Percentiles rank a stretch among this genome's conserved stretches.
Evolutionary conservation across 64 coral and sea anemone species (phyloP).

Genomic region (Montipora capricornis): DNA sequence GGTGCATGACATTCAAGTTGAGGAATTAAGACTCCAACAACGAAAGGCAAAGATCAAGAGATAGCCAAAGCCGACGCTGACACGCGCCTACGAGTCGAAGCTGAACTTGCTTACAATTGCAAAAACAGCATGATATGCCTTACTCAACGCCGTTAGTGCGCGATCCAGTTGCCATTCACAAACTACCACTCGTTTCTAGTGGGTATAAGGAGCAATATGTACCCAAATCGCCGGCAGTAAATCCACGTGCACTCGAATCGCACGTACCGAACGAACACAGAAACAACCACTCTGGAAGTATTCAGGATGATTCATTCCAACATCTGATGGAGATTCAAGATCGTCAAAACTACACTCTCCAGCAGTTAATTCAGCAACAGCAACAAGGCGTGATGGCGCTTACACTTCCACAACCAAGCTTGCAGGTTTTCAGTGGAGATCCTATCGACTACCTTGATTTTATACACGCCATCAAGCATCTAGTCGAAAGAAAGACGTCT

Average conservation of each 20-base stretch:
- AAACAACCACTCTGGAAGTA: not conserved
- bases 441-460: slow-evolving; percentile 59
- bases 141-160: not conserved
- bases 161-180: not conserved
- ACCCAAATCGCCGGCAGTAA: not conserved
- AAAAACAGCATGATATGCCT: not conserved
- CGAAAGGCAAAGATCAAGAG: slow-evolving; percentile 3
- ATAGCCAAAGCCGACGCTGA: slow-evolving; percentile 7
- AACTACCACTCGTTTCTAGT: not conserved
- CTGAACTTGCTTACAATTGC: not conserved
- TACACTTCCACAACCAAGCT: slow-evolving; percentile 43
- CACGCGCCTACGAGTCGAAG: not conserved
- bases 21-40: slow-evolving; percentile 54
- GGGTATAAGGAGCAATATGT: not conserved
- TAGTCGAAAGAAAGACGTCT: slow-evolving; percentile 57
- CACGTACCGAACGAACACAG: not conserved
- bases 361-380: slow-evolving; percentile 37
- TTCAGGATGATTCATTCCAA: slow-evolving; percentile 14
- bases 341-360: slow-evolving; percentile 21
- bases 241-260: not conserved
- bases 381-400: not conserved
- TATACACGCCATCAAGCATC: slow-evolving; percentile 56
- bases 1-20: slow-evolving; percentile 58
- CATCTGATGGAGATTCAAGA: slow-evolving; percentile 19
- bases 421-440: slow-evolving; percentile 48